phyloP scores from a whole-genome alignment of 1,140 invertebrate species.

The Pseudomyrmex pallidus region DNA sequence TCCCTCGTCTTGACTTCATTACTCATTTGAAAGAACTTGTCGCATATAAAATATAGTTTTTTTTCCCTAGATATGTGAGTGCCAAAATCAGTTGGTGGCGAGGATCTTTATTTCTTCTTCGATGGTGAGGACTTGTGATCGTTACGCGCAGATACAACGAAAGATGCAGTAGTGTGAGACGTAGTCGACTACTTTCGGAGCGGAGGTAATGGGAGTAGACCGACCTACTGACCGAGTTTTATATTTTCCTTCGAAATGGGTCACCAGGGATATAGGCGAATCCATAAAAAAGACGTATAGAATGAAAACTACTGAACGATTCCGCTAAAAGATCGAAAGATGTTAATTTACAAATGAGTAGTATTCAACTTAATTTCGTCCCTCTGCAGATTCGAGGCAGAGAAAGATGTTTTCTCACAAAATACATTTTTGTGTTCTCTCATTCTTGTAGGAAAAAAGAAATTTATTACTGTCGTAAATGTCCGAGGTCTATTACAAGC shows the following conservation, averaged over 20 bases:
- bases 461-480: too few relatives aligned
- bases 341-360: background rate
- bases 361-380: too few relatives aligned
- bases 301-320: background rate
- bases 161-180: background rate
- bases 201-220: background rate
- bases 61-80: background rate
- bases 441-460: too few relatives aligned
- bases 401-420: too few relatives aligned
- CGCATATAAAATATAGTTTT: constrained; percentile 6
- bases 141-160: constrained; percentile 27
- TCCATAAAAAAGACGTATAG: background rate
- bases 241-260: background rate
- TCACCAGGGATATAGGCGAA: background rate
- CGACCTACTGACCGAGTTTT: constrained; percentile 38
- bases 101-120: background rate
- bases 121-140: constrained; percentile 55
- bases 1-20: background rate
- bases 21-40: constrained; percentile 1
- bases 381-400: too few relatives aligned
- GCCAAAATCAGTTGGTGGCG: constrained; percentile 29
- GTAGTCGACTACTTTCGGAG: background rate
- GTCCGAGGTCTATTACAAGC: too few relatives aligned
- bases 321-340: constrained; percentile 3
- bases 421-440: too few relatives aligned